Percentiles rank a stretch among this genome's conserved stretches.
These are phyloP conservation scores for Meloidogyne floridensis DNA, from an alignment of 1,140 invertebrate genomes.

Conservation along the genomic window DNA sequence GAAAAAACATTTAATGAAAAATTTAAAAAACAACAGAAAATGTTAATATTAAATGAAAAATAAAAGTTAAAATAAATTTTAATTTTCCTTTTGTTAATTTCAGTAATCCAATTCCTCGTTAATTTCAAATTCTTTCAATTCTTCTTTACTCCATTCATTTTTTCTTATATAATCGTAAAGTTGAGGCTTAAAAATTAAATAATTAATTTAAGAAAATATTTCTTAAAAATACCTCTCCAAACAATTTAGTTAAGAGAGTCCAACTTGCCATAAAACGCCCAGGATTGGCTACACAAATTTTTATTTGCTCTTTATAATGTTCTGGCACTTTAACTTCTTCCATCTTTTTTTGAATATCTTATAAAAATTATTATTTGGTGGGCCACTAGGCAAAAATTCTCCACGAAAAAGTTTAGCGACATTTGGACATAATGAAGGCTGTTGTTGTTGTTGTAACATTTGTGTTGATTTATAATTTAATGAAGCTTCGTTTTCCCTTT, in stretches of 20 bases:
- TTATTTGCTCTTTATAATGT: not conserved
- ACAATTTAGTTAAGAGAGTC: not conserved
- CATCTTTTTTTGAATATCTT: not conserved
- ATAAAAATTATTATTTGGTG: not conserved
- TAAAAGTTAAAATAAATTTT: no score
- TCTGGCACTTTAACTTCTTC: not conserved
- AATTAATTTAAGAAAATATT: no score
- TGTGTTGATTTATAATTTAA: not conserved
- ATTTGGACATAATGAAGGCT: not conserved
- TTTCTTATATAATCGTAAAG: conserved; percentile 4
- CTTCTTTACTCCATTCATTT: not conserved
- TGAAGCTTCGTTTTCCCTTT: not conserved
- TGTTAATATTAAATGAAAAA: no score
- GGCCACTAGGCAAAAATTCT: not conserved
- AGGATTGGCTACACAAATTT: not conserved
- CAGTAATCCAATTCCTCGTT: not conserved
- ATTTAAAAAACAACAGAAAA: no score
- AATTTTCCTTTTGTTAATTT: not conserved
- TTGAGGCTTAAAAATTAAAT: not conserved
- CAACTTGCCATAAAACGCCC: not conserved
- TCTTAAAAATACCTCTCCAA: not conserved
- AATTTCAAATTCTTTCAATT: not conserved
- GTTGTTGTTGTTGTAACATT: not conserved
- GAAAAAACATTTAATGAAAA: no score
- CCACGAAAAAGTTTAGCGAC: not conserved